Percentiles rank a stretch among this genome's conserved stretches.
Conservation (phyloP, 2,797 vertebrate genomes). For the Darevskia mixta region DNA sequence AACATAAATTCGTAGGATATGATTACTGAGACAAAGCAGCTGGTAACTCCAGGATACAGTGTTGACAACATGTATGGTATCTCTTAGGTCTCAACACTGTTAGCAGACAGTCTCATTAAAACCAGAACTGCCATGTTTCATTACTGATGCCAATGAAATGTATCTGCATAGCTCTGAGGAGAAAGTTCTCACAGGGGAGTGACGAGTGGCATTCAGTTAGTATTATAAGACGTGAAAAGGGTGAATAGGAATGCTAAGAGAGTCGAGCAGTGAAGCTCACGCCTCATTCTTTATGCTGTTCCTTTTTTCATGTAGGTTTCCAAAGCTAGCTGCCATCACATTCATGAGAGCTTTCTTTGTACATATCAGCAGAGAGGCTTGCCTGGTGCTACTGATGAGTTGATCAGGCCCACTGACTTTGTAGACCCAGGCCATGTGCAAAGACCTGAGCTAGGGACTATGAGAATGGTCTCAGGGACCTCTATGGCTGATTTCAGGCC, state of each 20-base stretch:
- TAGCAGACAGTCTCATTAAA: neutral
- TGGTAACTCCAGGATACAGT: neutral
- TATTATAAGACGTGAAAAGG: neutral
- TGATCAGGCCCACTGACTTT: neutral
- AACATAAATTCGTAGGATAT: too few relatives aligned
- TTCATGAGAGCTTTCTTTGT: neutral
- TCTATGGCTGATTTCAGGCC: too few relatives aligned
- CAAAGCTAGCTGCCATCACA: neutral
- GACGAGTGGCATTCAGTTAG: constrained; percentile 9
- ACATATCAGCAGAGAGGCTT: neutral
- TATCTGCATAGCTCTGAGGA: constrained; percentile 3
- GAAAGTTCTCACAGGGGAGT: neutral
- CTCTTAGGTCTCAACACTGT: constrained; percentile 1
- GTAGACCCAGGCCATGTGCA: neutral
- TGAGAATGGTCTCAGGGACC: too few relatives aligned
- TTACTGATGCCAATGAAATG: constrained; percentile 1
- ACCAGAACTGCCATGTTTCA: neutral
- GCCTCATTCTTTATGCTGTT: neutral
- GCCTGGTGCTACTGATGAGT: neutral
- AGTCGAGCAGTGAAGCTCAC: neutral
- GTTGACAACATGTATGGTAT: neutral
- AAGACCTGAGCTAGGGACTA: neutral
- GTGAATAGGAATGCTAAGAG: neutral
- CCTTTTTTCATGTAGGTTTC: neutral
- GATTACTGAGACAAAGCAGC: neutral